These are phyloP conservation scores for Lepidocolaptes lacrymiger DNA, from an alignment of 2,797 vertebrate genomes.

Conservation along the genomic window DNA sequence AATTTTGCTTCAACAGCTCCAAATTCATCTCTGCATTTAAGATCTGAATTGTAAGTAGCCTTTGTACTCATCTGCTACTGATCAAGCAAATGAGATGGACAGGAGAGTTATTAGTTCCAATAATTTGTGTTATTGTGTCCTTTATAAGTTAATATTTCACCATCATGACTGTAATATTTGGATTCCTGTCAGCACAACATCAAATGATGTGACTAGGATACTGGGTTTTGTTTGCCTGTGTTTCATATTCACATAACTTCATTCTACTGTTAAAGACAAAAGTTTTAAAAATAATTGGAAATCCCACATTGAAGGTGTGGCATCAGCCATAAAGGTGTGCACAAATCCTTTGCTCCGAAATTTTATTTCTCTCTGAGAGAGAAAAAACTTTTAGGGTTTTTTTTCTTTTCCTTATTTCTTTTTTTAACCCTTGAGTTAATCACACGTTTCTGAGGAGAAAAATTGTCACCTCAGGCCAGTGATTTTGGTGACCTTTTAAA, in stretches of 20 bases:
- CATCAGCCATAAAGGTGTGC: background rate
- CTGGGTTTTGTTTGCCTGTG: background rate
- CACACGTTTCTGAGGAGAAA: background rate
- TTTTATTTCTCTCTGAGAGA: background rate
- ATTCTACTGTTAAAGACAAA: background rate
- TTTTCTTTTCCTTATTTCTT: background rate
- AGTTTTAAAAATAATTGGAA: background rate
- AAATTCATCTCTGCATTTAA: background rate
- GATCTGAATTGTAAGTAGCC: background rate
- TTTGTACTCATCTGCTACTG: background rate
- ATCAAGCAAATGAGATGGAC: background rate
- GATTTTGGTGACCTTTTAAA: background rate
- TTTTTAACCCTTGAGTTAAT: background rate
- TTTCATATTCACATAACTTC: background rate
- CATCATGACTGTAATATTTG: background rate
- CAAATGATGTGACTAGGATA: background rate
- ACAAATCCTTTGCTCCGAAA: background rate
- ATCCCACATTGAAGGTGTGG: accelerated
- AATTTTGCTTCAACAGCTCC: background rate
- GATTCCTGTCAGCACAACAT: background rate
- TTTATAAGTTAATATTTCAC: background rate
- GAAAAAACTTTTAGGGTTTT: background rate
- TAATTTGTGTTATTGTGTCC: background rate
- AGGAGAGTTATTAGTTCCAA: background rate
- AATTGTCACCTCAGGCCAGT: background rate